These are phyloP conservation scores for Idaea aversata DNA, from an alignment of 2,888 invertebrate genomes.

Conservation along the genomic window DNA sequence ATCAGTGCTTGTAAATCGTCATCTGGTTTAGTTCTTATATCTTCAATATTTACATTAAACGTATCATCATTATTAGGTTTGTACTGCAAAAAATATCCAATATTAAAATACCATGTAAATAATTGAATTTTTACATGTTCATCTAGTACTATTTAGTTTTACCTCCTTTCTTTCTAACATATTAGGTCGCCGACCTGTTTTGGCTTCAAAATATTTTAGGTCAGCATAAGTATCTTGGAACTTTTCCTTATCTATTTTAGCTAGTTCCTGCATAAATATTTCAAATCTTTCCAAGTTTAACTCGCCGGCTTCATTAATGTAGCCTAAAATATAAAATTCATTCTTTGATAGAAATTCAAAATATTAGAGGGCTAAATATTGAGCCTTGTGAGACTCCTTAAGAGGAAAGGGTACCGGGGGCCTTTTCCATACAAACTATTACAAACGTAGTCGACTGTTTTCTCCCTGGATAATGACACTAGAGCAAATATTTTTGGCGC, in stretches of 20 bases:
- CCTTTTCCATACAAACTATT: too few species aligned
- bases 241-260: conserved; percentile 86
- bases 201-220: conserved; percentile 90
- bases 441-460: too few species aligned
- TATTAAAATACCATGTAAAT: conserved; percentile 3
- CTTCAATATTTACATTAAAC: conserved; percentile 66
- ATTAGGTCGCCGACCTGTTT: conserved; percentile 84
- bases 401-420: neutral
- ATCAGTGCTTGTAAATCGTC: conserved; percentile 82
- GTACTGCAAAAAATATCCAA: conserved; percentile 51
- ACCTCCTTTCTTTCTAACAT: conserved; percentile 65
- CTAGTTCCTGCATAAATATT: conserved; percentile 88
- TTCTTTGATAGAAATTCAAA: neutral
- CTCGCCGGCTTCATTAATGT: conserved; percentile 94
- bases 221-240: conserved; percentile 90
- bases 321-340: conserved; percentile 79
- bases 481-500: too few species aligned
- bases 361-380: conserved; percentile 5
- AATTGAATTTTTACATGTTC: neutral
- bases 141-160: conserved; percentile 14
- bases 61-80: conserved; percentile 75
- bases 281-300: conserved; percentile 92
- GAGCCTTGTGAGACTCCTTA: conserved; percentile 14
- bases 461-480: too few species aligned
- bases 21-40: conserved; percentile 65